A percentile compares a stretch with the other conserved stretches of the same genome.
Conservation (phyloP, 23 tunicate species). For the Trididemnum miniatum region DNA sequence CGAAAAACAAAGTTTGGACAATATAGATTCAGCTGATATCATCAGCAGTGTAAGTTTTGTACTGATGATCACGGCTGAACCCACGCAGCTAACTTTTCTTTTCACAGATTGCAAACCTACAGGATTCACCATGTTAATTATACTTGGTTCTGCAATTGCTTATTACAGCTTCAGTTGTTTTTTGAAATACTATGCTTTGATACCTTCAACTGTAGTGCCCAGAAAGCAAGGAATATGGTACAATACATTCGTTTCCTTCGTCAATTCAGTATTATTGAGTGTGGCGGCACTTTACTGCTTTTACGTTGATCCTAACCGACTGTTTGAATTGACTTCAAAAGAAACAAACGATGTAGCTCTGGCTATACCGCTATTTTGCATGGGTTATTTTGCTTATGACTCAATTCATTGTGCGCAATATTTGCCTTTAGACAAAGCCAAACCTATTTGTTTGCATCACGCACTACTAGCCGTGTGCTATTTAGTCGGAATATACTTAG, state of each 20-base stretch:
- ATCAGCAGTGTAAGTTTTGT: too few species aligned
- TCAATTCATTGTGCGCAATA: not conserved
- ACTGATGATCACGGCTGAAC: too few species aligned
- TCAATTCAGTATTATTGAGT: not conserved
- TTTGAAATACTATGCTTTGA: not conserved
- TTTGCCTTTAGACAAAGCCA: not conserved
- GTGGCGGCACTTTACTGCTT: not conserved
- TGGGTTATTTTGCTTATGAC: slow-evolving; percentile 7
- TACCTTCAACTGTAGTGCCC: not conserved
- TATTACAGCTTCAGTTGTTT: not conserved
- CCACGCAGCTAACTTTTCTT: too few species aligned
- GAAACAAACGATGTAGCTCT: not conserved
- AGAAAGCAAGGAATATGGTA: slow-evolving; percentile 1
- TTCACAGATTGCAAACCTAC: too few species aligned
- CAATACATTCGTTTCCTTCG: not conserved
- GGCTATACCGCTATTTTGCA: not conserved
- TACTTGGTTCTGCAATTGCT: too few species aligned
- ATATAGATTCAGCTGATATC: too few species aligned
- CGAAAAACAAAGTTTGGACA: too few species aligned
- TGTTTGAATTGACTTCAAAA: not conserved
- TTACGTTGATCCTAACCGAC: not conserved
- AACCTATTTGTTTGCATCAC: slow-evolving; percentile 12
- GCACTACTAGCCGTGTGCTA: not conserved
- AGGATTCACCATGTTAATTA: too few species aligned
- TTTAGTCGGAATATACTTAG: not conserved